Evolutionary conservation across 1,140 invertebrate genomes (phyloP), one percentile per base, ranked within the genome.

Genomic region (Nephotettix cincticeps): DNA sequence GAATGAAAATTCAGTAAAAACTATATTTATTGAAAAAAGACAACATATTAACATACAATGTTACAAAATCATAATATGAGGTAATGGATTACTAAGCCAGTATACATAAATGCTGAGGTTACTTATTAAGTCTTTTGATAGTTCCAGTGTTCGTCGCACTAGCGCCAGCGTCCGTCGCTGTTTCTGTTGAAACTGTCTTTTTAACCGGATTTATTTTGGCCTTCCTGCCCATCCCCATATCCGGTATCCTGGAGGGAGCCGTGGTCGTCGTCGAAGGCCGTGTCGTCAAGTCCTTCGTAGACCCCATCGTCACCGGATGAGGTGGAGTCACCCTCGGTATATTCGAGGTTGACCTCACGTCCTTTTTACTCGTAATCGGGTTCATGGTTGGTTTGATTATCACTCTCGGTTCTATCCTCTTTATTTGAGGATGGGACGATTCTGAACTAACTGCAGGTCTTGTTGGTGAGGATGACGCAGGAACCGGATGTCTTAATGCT

Each of bases 331-430:
- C 81, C 72, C 82, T 82, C 0, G 81, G 80, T 58, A 83, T 80
- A 68, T 80, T 79, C 66, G 79, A 79, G 30, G 80, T 77, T 45
- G 79, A 76, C 58, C 68, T 77, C 47, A 77, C 78, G 68, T 77
- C 45, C 19, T 51, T 29, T 54, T 54, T 28, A 29, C 23, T 51
- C 21, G 66, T 68, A 1, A 68, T 75, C 19, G 78, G 73, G 68
- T 77, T 79, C 14, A 79, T 78, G 3, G 80, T 83, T 1, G 83
- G 83, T 69, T 83, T 83, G 32, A 84, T 84, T 28, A 84, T 84
- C 29, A 84, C 83, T 70, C 81, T 83, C 0, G 83, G 83, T 51
- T 82, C 81, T 61, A 81, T 80, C 2, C 76, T 30, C 54, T 43
- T 74, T 6, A 56, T 65, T 17, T 51, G 63, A 25, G 71, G 61